A percentile compares a stretch with the other conserved stretches of the same genome.
phyloP scores from a whole-genome alignment of 2,113 vertebrate genomes.

The Channa maculata region DNA sequence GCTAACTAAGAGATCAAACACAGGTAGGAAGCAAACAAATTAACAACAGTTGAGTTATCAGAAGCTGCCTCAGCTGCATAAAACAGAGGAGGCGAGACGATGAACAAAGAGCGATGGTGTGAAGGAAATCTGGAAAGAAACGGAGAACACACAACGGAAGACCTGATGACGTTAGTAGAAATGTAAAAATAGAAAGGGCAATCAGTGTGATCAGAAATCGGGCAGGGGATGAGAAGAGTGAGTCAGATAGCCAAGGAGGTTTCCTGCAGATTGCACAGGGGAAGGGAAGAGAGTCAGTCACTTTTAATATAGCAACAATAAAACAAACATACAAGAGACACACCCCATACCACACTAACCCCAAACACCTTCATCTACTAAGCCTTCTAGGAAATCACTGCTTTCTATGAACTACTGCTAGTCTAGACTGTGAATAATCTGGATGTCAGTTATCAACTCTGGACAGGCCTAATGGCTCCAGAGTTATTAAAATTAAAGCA shows the following conservation, averaged over 20 bases:
- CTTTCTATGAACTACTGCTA: neutral
- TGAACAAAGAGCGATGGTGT: constrained; percentile 43
- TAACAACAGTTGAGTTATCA: constrained; percentile 54
- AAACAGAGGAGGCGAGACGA: constrained; percentile 35
- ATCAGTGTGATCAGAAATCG: constrained; percentile 70
- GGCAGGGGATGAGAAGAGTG: constrained; percentile 69
- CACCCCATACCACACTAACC: constrained; percentile 47
- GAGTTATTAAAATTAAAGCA: constrained; percentile 58
- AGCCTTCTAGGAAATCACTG: constrained; percentile 5
- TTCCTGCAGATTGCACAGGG: constrained; percentile 82
- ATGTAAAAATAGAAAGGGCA: constrained; percentile 62
- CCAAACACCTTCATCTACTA: constrained; percentile 14
- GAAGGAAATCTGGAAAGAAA: constrained; percentile 75
- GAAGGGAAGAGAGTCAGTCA: constrained; percentile 80
- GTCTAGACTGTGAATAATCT: neutral
- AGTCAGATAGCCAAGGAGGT: constrained; percentile 67
- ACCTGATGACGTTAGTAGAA: constrained; percentile 70
- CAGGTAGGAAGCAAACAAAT: constrained; percentile 57
- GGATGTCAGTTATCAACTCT: constrained; percentile 32
- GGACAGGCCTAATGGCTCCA: constrained; percentile 27
- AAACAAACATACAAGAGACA: constrained; percentile 66
- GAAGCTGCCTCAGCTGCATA: constrained; percentile 36
- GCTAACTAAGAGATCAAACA: constrained; percentile 69
- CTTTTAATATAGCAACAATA: constrained; percentile 65
- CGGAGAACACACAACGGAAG: constrained; percentile 59